Percentiles rank a stretch among this genome's conserved stretches.
These are phyloP conservation scores for Gymnobelideus leadbeateri DNA, from an alignment of 2,113 vertebrate genomes.

Conservation along the genomic window DNA sequence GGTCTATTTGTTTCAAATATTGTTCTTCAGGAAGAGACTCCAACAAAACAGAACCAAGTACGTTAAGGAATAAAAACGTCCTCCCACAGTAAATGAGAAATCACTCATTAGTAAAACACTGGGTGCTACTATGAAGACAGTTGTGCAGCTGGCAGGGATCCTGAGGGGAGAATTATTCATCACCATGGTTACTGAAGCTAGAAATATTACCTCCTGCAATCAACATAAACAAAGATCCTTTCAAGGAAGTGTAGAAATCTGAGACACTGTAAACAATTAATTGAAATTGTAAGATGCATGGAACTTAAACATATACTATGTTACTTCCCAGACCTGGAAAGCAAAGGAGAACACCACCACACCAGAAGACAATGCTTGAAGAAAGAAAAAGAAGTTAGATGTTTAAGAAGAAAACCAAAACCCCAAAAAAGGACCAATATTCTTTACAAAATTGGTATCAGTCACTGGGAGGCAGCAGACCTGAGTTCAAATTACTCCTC, in stretches of 20 bases:
- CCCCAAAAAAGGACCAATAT: not conserved
- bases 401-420: not conserved
- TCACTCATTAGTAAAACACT: constrained; percentile 83
- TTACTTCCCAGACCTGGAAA: constrained; percentile 44
- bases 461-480: not conserved
- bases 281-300: constrained; percentile 77
- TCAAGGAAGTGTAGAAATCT: constrained; percentile 82
- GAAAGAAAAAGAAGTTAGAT: not conserved
- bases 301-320: constrained; percentile 68
- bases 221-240: constrained; percentile 84
- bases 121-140: constrained; percentile 77
- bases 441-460: not conserved
- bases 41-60: constrained; percentile 68
- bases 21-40: constrained; percentile 66
- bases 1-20: not conserved
- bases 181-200: constrained; percentile 87
- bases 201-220: constrained; percentile 86
- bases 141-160: constrained; percentile 83
- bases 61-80: constrained; percentile 58
- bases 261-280: constrained; percentile 80
- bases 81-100: constrained; percentile 68
- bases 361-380: not conserved
- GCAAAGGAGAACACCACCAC: not conserved
- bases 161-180: constrained; percentile 86
- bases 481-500: not conserved